Base-by-base conservation (phyloP, 2,888 invertebrate genomes). In the Ochlodes sylvanus region DNA sequence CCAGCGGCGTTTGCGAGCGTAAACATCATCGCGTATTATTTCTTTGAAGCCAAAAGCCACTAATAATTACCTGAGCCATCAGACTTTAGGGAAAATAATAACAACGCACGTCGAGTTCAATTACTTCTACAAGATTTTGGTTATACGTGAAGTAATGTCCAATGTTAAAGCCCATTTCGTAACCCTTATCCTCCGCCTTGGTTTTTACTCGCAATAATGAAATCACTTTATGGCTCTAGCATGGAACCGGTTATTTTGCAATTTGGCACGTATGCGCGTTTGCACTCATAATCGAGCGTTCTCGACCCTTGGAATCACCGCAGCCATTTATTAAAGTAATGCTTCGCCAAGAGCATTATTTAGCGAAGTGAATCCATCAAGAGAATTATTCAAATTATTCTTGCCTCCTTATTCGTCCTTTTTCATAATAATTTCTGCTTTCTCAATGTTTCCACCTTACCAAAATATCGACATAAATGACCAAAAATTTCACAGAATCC, bases 271-370 rank as follows among this genome's bases (percentile, higher is more conserved):
- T 84, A 83, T 84, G 77, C 79, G 77, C 79, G 74, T 82, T 81
- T 77, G 79, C 79, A 82, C 80, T 76, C 77, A 79, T 82, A 84
- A 80, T 75, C 77, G 77, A 78, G 67, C 74, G 72, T 68, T 71
- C 71, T 73, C 72, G 78, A 77, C 78, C 81, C 82, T 79, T 79
- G 74, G 77, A 78, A 81, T 81, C 78, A 78, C 75, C 80, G 75
- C 79, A 84, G 81, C 84, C 84, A 79, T 86, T 88, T 87, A 88
- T 90, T 88, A 87, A 80, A 83, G 79, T 85, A 87, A 87, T 86
- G 75, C 77, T 77, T 72, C 74, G 75, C 79, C 84, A 80, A 79
- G 79, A 85, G 80, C 80, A 85, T 82, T 86, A 87, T 88, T 88
- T 86, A 80, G 80, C 80, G 83, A 86, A 83, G 75, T 77, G 77